Conservation (phyloP, 2,888 invertebrate genomes). For the Ochlodes sylvanus region DNA sequence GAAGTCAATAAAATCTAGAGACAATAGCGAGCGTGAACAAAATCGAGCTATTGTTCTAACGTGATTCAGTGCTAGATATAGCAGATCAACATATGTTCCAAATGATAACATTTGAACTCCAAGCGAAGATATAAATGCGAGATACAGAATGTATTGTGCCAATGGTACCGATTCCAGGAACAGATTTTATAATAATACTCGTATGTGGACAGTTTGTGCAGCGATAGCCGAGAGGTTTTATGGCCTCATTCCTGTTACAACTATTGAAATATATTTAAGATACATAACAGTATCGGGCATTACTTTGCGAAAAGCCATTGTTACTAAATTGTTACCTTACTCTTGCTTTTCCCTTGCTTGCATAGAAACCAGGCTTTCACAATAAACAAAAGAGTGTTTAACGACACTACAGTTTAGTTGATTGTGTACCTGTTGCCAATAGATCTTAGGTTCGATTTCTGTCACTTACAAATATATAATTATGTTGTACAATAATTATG, state of each 20-base stretch:
- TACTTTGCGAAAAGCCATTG: too few relatives aligned
- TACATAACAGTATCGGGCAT: neutral
- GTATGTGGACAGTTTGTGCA: constrained; percentile 24
- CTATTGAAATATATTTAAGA: constrained; percentile 6
- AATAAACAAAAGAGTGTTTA: too few relatives aligned
- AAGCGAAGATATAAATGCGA: constrained; percentile 35
- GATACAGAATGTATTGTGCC: constrained; percentile 35
- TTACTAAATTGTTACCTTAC: too few relatives aligned
- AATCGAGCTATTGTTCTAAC: constrained; percentile 40
- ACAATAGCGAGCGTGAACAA: constrained; percentile 34
- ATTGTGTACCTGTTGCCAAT: too few relatives aligned
- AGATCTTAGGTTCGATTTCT: neutral
- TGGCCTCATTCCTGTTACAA: constrained; percentile 10
- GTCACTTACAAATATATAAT: neutral
- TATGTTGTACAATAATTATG: neutral
- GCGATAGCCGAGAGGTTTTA: constrained; percentile 21
- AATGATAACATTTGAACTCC: constrained; percentile 47
- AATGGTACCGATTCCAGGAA: constrained; percentile 32
- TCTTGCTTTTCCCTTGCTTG: too few relatives aligned
- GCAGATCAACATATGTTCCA: constrained; percentile 41
- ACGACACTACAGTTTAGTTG: too few relatives aligned
- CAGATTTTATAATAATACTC: constrained; percentile 34
- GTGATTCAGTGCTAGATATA: constrained; percentile 36
- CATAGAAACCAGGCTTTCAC: too few relatives aligned
- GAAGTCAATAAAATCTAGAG: constrained; percentile 26